These are phyloP conservation scores for Battus philenor DNA, from an alignment of 1,140 invertebrate species.

Conservation along the genomic window DNA sequence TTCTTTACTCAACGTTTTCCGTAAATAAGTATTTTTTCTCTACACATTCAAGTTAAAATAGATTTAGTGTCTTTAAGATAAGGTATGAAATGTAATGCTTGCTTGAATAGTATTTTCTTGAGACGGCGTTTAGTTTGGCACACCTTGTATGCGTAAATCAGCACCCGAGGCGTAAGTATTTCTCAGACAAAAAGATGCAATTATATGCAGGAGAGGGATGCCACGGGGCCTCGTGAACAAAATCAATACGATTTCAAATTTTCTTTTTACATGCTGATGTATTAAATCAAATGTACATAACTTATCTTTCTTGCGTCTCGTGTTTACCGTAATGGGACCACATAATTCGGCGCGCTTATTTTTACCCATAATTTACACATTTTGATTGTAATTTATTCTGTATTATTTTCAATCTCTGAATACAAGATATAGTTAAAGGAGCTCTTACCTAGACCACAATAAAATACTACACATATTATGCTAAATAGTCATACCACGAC, in stretches of 20 bases:
- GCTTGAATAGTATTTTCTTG: slow-evolving; percentile 56
- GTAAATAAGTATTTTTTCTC: slow-evolving; percentile 47
- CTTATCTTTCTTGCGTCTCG: too few relatives aligned
- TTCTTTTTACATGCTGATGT: slow-evolving; percentile 21
- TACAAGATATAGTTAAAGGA: too few relatives aligned
- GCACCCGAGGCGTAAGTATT: slow-evolving; percentile 50
- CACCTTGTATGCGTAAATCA: slow-evolving; percentile 73
- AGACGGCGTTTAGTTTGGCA: slow-evolving; percentile 63
- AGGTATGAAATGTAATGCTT: slow-evolving; percentile 25
- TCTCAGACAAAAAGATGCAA: slow-evolving; percentile 67
- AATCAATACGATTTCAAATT: slow-evolving; percentile 37
- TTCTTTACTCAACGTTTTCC: slow-evolving; percentile 66
- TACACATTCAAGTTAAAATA: slow-evolving; percentile 25
- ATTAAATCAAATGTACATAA: slow-evolving; percentile 10
- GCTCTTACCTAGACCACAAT: too few relatives aligned
- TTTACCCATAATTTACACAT: too few relatives aligned
- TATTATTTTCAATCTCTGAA: too few relatives aligned
- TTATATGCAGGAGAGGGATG: slow-evolving; percentile 52
- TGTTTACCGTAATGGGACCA: too few relatives aligned
- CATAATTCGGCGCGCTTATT: too few relatives aligned
- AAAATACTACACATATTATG: too few relatives aligned
- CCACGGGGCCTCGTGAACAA: slow-evolving; percentile 25
- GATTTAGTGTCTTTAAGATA: slow-evolving; percentile 24
- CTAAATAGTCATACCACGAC: too few relatives aligned
- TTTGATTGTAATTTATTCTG: too few relatives aligned